These are phyloP conservation scores for Candoia aspera DNA, from an alignment of 2,113 vertebrate genomes.

Conservation along the genomic window DNA sequence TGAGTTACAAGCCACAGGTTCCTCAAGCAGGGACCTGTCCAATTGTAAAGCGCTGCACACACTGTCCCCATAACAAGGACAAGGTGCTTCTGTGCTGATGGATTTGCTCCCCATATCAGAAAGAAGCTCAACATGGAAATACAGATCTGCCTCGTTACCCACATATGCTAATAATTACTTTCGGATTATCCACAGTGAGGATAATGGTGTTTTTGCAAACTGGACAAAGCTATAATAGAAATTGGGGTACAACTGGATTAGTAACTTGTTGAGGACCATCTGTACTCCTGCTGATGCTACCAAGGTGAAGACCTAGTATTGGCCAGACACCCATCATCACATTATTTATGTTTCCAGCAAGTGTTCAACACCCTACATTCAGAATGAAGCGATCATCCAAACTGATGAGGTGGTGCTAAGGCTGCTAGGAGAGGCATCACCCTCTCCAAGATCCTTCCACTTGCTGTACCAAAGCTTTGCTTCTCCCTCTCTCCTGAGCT, in stretches of 20 bases:
- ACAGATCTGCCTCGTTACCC: neutral
- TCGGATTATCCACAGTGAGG: neutral
- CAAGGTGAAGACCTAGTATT: neutral
- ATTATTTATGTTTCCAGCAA: neutral
- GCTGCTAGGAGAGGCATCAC: neutral
- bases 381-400: neutral
- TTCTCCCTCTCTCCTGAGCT: neutral
- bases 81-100: neutral
- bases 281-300: neutral
- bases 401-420: neutral
- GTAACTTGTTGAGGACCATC: neutral
- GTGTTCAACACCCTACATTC: neutral
- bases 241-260: neutral
- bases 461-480: neutral
- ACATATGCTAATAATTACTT: neutral
- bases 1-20: neutral
- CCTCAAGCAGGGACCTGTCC: neutral
- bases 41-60: neutral
- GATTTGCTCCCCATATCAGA: neutral
- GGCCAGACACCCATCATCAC: neutral
- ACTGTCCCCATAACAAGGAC: neutral
- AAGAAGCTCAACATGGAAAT: neutral
- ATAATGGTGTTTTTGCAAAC: neutral
- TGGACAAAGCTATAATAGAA: neutral
- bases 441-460: neutral